Percentiles rank a stretch among this genome's conserved stretches.
phyloP scores from a whole-genome alignment of 2,113 vertebrate genomes.

The Callopanchax toddi region DNA sequence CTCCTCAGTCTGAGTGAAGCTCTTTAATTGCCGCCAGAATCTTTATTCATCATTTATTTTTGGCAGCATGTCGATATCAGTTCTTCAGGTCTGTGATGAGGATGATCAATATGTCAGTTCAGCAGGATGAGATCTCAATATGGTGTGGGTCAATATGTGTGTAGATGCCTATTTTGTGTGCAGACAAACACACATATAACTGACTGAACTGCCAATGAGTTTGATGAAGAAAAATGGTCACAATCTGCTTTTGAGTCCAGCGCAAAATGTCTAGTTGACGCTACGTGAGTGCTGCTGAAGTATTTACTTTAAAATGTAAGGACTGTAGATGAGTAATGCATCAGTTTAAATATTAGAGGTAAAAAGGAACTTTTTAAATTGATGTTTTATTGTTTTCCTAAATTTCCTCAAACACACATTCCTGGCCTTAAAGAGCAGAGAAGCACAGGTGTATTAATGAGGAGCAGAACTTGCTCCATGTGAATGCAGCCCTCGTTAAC shows the following conservation, averaged over 20 bases:
- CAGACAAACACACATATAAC: constrained; percentile 1
- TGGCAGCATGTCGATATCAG: constrained; percentile 34
- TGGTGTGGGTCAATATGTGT: constrained; percentile 35
- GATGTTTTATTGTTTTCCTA: too few species aligned
- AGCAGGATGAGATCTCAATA: constrained; percentile 34
- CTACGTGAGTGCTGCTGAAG: too few species aligned
- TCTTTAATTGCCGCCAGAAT: neutral
- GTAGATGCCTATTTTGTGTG: constrained; percentile 18
- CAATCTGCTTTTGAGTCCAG: neutral
- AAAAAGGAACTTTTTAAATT: too few species aligned
- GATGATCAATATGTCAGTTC: constrained; percentile 51
- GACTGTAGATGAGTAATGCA: too few species aligned
- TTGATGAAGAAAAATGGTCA: constrained; percentile 21
- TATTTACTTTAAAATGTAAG: too few species aligned
- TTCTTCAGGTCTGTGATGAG: constrained; percentile 22
- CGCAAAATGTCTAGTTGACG: too few species aligned
- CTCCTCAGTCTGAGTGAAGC: neutral
- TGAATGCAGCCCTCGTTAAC: too few species aligned
- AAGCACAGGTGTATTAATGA: too few species aligned
- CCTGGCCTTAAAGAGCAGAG: too few species aligned
- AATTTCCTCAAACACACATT: too few species aligned
- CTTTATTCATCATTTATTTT: constrained; percentile 1
- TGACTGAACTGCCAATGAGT: neutral
- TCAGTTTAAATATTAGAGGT: too few species aligned
- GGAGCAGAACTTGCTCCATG: too few species aligned